A percentile compares a stretch with the other conserved stretches of the same genome.
These are phyloP conservation scores for Borostomias antarcticus DNA, from an alignment of 2,797 vertebrate genomes.

Conservation along the genomic window DNA sequence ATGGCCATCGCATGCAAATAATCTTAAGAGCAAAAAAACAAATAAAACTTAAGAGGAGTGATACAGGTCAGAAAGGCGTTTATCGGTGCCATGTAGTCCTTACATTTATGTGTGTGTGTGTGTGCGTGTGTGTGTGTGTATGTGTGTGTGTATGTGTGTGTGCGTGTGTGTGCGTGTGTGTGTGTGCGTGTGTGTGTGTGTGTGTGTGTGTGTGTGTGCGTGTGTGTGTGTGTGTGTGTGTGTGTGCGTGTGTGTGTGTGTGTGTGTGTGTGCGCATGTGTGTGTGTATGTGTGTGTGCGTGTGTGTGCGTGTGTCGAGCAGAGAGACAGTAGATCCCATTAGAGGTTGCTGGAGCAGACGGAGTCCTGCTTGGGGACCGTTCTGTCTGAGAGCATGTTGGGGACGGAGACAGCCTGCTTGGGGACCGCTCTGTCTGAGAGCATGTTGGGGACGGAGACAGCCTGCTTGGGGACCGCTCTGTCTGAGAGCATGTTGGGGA, in stretches of 20 bases:
- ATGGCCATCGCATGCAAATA: background rate
- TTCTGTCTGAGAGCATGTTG: too few species aligned
- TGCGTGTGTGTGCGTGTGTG: conserved; percentile 4
- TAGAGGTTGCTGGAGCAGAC: conserved; percentile 9
- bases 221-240: too few species aligned
- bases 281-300: background rate
- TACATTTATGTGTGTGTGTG: conserved; percentile 4
- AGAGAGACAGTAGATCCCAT: conserved; percentile 44
- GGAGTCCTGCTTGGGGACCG: background rate
- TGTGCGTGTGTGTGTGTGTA: background rate
- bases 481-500: too few species aligned
- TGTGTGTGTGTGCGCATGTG: background rate
- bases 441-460: too few species aligned
- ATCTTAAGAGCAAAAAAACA: conserved; percentile 4
- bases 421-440: too few species aligned
- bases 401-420: too few species aligned
- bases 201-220: conserved; percentile 9
- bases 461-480: too few species aligned
- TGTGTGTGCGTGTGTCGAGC: conserved; percentile 24
- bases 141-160: conserved; percentile 9
- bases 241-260: too few species aligned
- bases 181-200: background rate
- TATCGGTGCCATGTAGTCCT: background rate
- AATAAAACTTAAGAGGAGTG: conserved; percentile 16
- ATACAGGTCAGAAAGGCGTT: background rate